Base-by-base conservation (phyloP, 2,888 invertebrate genomes). In the Plagodis dolabraria region DNA sequence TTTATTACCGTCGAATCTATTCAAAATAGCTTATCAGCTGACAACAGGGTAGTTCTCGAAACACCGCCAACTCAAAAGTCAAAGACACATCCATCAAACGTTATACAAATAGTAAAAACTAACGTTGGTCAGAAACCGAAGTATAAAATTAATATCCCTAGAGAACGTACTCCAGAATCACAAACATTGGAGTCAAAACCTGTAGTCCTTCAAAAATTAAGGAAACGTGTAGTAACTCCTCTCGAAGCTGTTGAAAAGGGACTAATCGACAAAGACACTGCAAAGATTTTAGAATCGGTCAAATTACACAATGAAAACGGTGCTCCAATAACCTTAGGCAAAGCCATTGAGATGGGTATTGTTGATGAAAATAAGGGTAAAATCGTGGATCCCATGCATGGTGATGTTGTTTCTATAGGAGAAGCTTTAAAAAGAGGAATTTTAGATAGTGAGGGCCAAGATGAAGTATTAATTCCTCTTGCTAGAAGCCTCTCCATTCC, bases 351-450 rank as follows among this genome's bases (percentile, higher is more conserved):
- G 63, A 83, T 87, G 6, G 95, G 96, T 4, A 92, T 95, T 65
- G 89, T 98, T 50, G 94, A 97, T 80, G 96, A 96, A 48, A 94
- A 94, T 51, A 93, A 93, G 48, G 98, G 98, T 33, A 94, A 95
- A 69, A 96, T 99, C 62, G 89, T 95, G 6, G 98, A 99, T 90
- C 96, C 97, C 2, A 95, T 96, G 76, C 94, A 96, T 62, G 97
- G 98, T 50, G 96, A 97, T 69, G 85, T 95, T 8, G 79, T 99
- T 9, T 96, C 95, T 8, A 96, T 99, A 57, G 95, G 95, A 60
- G 96, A 98, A 87, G 99, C 99, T 0, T 93, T 99, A 36, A 94
- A 95, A 52, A 94, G 96, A 65, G 98, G 98, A 56, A 94, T 98
- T 64, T 85, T 97, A 63, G 97, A 98, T 88, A 94, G 95, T 2